Percentiles rank a stretch among this genome's conserved stretches.
phyloP scores from a whole-genome alignment of 2,113 vertebrate species.

The Felis catus region F.catus_Fca126_mat1.0 CM031418.1:101864001-101864500 shows the following conservation, averaged over 20 bases:
- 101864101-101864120: slow-evolving; percentile 71
- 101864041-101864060: slow-evolving; percentile 67
- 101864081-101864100: slow-evolving; percentile 56
- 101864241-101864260: background rate
- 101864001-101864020: slow-evolving; percentile 77
- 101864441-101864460: background rate
- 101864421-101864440: background rate
- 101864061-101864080: slow-evolving; percentile 69
- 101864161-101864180: background rate
- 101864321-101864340: background rate
- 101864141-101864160: slow-evolving; percentile 15
- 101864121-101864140: slow-evolving; percentile 73
- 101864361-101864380: background rate
- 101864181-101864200: slow-evolving; percentile 3
- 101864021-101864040: slow-evolving; percentile 81
- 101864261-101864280: background rate
- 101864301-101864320: background rate
- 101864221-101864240: background rate
- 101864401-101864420: background rate
- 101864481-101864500: background rate
- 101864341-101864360: background rate
- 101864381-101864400: background rate
- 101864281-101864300: background rate
- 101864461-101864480: background rate
- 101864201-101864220: slow-evolving; percentile 42